Evolutionary conservation across 92 coral and sea anemone species (phyloP).

Genomic region (Pocillopora meandrina): DNA sequence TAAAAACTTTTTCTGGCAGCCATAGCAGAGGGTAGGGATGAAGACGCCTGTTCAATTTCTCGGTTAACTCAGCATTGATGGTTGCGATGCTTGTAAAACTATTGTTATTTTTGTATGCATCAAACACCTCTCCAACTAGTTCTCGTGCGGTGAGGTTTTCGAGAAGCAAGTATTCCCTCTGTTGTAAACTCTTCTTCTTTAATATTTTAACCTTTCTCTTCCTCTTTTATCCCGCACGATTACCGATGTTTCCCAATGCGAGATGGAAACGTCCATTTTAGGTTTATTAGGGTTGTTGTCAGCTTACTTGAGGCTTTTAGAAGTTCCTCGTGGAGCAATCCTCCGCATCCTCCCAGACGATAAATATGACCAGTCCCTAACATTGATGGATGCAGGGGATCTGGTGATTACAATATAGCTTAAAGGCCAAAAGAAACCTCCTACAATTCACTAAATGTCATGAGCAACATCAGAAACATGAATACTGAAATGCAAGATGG

Average conservation of each 20-base stretch:
- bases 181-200: constrained; percentile 37
- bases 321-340: neutral
- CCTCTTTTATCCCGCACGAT: constrained; percentile 42
- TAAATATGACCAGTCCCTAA: too few species aligned
- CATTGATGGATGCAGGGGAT: too few species aligned
- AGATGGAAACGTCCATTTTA: constrained; percentile 42
- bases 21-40: constrained; percentile 25
- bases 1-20: constrained; percentile 36
- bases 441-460: too few species aligned
- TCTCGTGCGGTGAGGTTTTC: neutral
- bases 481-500: too few species aligned
- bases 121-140: neutral
- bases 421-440: too few species aligned
- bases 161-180: constrained; percentile 20
- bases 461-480: too few species aligned
- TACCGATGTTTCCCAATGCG: constrained; percentile 24
- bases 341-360: too few species aligned
- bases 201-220: constrained; percentile 25
- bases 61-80: constrained; percentile 37
- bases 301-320: constrained; percentile 10
- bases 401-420: too few species aligned
- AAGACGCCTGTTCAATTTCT: neutral
- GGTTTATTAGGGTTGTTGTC: constrained; percentile 46
- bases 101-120: constrained; percentile 7
- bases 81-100: constrained; percentile 14